These are phyloP conservation scores for Parnassius glacialis DNA, from an alignment of 2,888 invertebrate genomes.

Conservation along the genomic window DNA sequence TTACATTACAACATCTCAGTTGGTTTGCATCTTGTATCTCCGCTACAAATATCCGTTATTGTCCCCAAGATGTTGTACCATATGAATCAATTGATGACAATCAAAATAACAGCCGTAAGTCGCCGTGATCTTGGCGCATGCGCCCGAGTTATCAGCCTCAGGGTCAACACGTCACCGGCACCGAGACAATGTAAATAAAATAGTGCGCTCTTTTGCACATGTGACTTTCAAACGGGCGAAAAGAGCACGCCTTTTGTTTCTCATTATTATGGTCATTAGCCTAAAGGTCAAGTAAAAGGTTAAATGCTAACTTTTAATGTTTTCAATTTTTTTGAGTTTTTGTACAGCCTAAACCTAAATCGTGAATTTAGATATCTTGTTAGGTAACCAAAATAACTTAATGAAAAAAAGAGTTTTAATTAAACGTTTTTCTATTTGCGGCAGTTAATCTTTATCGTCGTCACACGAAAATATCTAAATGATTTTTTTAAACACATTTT, in stretches of 20 bases:
- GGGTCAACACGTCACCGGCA: conserved; percentile 46
- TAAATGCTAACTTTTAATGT: background rate
- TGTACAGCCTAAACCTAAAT: too few species aligned
- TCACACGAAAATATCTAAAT: too few species aligned
- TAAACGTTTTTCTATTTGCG: too few species aligned
- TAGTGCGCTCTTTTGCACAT: conserved; percentile 22
- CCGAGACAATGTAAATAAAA: conserved; percentile 36
- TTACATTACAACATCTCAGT: conserved; percentile 1
- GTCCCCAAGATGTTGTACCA: background rate
- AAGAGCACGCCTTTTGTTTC: background rate
- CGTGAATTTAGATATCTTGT: too few species aligned
- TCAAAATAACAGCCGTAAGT: conserved; percentile 43
- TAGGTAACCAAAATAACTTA: too few species aligned
- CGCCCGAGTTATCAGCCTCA: conserved; percentile 38
- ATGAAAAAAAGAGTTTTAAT: too few species aligned
- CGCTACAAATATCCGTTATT: conserved; percentile 9
- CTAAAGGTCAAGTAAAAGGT: background rate
- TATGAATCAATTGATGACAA: conserved; percentile 49
- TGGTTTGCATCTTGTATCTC: conserved; percentile 7
- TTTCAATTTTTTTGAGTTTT: too few species aligned
- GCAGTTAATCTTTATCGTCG: too few species aligned
- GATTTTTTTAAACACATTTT: too few species aligned
- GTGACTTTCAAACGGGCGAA: background rate
- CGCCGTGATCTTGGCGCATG: conserved; percentile 49
- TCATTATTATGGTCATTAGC: background rate